Evolutionary conservation across 2,113 vertebrate species (phyloP).

Genomic region (Emydura subglobosa): DNA sequence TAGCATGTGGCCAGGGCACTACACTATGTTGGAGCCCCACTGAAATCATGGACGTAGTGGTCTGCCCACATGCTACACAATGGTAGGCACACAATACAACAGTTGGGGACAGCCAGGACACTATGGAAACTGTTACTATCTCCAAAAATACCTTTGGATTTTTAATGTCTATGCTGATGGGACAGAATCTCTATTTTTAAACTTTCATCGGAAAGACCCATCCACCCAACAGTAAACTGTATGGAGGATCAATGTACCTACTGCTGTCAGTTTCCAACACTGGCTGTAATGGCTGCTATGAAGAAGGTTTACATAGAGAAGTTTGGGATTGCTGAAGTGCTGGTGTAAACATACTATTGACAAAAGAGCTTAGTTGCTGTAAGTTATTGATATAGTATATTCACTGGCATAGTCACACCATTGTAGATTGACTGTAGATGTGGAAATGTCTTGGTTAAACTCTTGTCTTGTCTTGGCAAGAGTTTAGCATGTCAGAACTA

Average conservation of each 20-base stretch:
- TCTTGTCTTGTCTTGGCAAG: neutral
- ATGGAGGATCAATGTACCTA: neutral
- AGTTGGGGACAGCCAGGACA: neutral
- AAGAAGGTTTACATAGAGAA: neutral
- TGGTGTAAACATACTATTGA: neutral
- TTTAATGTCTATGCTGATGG: neutral
- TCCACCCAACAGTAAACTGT: accelerated
- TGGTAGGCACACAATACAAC: neutral
- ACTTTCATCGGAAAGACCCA: neutral
- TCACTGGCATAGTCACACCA: neutral
- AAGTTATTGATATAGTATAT: neutral
- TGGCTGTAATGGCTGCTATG: neutral
- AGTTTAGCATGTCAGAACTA: constrained; percentile 18
- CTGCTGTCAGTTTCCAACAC: neutral
- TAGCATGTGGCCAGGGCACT: neutral
- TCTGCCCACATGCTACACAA: neutral
- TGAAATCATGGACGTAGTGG: neutral
- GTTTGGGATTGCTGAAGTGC: neutral
- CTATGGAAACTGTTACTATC: neutral
- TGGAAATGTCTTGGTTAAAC: constrained; percentile 51
- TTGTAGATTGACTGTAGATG: neutral
- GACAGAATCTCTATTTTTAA: neutral
- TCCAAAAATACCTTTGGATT: neutral
- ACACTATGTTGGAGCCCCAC: neutral
- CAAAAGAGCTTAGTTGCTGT: neutral